phyloP scores from a whole-genome alignment of 2,888 invertebrate genomes.

The Cantharis rustica region DNA sequence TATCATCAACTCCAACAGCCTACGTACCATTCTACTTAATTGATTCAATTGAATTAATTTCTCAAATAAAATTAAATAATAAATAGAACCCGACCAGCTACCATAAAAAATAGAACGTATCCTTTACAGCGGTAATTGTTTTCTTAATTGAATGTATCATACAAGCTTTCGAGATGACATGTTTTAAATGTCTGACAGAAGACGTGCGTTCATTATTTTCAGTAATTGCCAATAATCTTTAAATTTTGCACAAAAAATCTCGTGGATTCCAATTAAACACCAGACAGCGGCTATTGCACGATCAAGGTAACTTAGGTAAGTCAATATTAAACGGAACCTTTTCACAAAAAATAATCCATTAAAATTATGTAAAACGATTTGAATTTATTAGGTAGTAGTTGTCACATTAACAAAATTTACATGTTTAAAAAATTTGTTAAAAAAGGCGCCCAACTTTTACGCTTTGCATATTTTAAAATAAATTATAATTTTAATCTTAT shows the following conservation, averaged over 20 bases:
- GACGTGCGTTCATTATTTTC: slow-evolving; percentile 19
- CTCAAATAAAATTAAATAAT: slow-evolving; percentile 24
- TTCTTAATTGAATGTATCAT: slow-evolving; percentile 28
- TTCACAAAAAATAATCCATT: not conserved
- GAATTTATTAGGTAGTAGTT: not conserved
- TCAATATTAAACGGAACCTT: not conserved
- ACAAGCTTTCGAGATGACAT: slow-evolving; percentile 14
- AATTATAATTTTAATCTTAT: not conserved
- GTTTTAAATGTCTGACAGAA: slow-evolving; percentile 19
- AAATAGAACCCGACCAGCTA: slow-evolving; percentile 10
- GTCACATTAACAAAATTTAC: not conserved
- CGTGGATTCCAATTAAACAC: slow-evolving; percentile 14
- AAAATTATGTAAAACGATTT: not conserved
- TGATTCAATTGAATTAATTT: slow-evolving; percentile 25
- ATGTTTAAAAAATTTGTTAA: not conserved
- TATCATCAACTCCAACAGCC: not conserved
- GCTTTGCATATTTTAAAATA: not conserved
- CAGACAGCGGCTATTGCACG: not conserved
- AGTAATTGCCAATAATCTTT: slow-evolving; percentile 21
- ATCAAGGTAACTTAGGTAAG: slow-evolving; percentile 12
- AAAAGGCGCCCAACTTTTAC: not conserved
- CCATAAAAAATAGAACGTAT: slow-evolving; percentile 20
- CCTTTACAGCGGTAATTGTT: slow-evolving; percentile 26
- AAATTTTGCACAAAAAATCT: slow-evolving; percentile 3
- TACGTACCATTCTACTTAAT: slow-evolving; percentile 11